These are phyloP conservation scores for Enteromius thamalakanensis DNA, from an alignment of 2,797 vertebrate species.

Conservation along the genomic window DNA sequence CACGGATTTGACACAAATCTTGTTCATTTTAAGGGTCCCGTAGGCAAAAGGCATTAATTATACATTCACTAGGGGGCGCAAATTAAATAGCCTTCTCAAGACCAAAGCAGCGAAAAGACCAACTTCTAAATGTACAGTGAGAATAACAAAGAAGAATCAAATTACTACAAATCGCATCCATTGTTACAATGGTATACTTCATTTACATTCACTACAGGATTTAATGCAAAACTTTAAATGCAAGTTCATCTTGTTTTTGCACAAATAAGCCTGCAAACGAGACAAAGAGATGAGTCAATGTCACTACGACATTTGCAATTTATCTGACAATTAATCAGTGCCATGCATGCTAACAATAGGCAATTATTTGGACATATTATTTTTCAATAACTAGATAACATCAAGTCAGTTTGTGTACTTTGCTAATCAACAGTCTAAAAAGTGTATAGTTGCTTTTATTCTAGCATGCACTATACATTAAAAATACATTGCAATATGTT, in stretches of 20 bases:
- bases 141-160: neutral
- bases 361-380: neutral
- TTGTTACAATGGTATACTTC: neutral
- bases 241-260: neutral
- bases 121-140: neutral
- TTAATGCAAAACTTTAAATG: neutral
- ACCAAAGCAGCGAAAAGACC: neutral
- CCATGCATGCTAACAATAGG: neutral
- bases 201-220: neutral
- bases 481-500: neutral
- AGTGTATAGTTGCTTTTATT: neutral
- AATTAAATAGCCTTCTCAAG: conserved; percentile 5
- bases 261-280: neutral
- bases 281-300: neutral
- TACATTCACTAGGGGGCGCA: conserved; percentile 55
- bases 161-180: neutral
- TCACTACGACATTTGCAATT: neutral
- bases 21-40: neutral
- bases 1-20: conserved; percentile 6
- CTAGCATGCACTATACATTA: neutral
- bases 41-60: neutral
- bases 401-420: neutral
- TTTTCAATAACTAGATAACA: neutral
- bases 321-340: neutral
- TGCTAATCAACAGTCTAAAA: neutral